phyloP scores from a whole-genome alignment of 2,113 vertebrate genomes.

The Gasterosteus nipponicus region DNA sequence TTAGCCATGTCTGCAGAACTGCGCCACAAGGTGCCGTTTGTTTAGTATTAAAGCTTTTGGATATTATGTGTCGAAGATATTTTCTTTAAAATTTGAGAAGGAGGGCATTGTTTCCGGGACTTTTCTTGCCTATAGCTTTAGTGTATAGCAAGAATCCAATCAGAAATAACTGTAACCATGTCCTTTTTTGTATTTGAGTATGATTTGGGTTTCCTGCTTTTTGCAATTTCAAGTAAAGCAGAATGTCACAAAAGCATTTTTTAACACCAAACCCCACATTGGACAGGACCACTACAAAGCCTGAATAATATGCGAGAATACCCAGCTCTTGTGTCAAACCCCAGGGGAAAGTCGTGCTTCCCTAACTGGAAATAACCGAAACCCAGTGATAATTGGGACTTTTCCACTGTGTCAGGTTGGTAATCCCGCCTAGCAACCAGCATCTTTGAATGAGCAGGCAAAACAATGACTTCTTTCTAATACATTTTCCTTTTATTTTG shows the following conservation, averaged over 20 bases:
- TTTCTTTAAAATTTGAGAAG: not conserved
- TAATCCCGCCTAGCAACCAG: not conserved
- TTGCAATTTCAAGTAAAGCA: not conserved
- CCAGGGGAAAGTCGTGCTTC: not conserved
- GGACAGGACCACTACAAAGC: not conserved
- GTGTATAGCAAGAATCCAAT: not conserved
- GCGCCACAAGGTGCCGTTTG: not conserved
- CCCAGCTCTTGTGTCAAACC: not conserved
- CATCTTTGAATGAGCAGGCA: not conserved
- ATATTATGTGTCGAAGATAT: not conserved
- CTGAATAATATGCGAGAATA: not conserved
- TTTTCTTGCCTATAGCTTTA: not conserved
- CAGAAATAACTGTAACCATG: not conserved
- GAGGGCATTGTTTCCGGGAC: too few relatives aligned
- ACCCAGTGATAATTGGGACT: not conserved
- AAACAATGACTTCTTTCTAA: not conserved
- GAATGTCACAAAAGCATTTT: not conserved
- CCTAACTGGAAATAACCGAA: not conserved
- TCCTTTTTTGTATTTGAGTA: not conserved
- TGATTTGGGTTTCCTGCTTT: not conserved
- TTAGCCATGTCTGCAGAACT: not conserved
- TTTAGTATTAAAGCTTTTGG: not conserved
- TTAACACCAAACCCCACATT: not conserved
- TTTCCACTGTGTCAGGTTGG: not conserved
- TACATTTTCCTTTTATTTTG: slow-evolving; percentile 41